Base-by-base conservation (phyloP, 2,888 invertebrate genomes). In the Subacronicta megacephala region DNA sequence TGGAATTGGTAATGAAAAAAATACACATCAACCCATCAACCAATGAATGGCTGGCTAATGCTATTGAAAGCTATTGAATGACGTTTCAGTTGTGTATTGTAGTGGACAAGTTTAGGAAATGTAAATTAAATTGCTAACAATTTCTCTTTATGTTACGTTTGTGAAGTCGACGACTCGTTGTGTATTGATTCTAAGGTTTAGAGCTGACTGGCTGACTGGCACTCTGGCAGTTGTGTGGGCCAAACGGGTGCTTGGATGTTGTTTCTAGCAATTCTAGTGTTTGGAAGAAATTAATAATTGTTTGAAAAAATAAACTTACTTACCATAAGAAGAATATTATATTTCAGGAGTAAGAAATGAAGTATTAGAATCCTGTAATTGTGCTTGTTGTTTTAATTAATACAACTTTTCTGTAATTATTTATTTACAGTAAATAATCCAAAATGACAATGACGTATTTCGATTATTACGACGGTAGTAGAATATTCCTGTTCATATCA, bases 391-490 rank as follows among this genome's bases (percentile, higher is more conserved):
- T 10, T 31, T 13, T 3, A 12, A n/a, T 3, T 17, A 13, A 44
- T 47, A 38, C 37, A 23, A 10, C 26, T 18, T 33, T 49, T 7
- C 16, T 13, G 7, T 36, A 6, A 12, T 6, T 60, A 38, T 61
- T 57, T 74, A 46, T 60, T 75, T 54, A 52, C 72, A 76, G 69
- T 20, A 37, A 38, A 56, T 40, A 60, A 51, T 35, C 45, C 45
- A 78, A 41, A 68, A 88, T 87, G 87, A 77, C 84, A 57, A 71
- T 83, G 55, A 72, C 79, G 41, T 92, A 90, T 69, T 80, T 91
- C 64, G 92, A 93, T 79, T 94, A 95, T 75, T 97, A 97, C 84
- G 96, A 96, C 84, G 97, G 97, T 58, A 96, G 96, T 85, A 95
- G 95, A 81, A 85, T 96, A 59, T 97, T 98, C 87, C 84, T 94